A percentile compares a stretch with the other conserved stretches of the same genome.
These are phyloP conservation scores for Lasiurus borealis DNA, from an alignment of 2,113 vertebrate genomes.

Conservation along the genomic window DNA sequence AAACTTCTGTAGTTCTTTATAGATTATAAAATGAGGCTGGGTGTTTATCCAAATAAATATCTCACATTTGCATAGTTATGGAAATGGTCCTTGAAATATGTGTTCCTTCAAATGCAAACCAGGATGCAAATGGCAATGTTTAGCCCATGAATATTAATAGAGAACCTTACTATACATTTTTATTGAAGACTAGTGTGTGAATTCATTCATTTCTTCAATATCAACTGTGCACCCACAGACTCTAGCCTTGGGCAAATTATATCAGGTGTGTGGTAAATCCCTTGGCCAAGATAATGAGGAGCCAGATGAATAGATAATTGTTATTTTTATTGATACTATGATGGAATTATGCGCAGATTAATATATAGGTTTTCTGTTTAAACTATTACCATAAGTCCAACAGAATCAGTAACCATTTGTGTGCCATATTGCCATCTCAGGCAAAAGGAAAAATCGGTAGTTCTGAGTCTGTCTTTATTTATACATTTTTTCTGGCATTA, in stretches of 20 bases:
- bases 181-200: not conserved
- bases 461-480: not conserved
- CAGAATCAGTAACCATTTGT: not conserved
- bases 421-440: not conserved
- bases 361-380: not conserved
- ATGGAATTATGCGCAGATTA: not conserved
- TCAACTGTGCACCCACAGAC: not conserved
- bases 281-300: not conserved
- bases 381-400: not conserved
- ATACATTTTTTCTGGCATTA: not conserved
- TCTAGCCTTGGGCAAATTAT: not conserved
- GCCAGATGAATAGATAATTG: not conserved
- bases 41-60: not conserved
- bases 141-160: not conserved
- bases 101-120: not conserved
- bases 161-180: not conserved
- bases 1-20: not conserved
- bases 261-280: not conserved
- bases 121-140: not conserved
- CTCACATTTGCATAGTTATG: not conserved
- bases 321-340: not conserved
- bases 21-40: conserved; percentile 9
- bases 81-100: not conserved
- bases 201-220: not conserved
- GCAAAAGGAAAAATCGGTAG: not conserved